Conservation (phyloP, 1,140 invertebrate genomes). For the Drosophila virilis region DNA sequence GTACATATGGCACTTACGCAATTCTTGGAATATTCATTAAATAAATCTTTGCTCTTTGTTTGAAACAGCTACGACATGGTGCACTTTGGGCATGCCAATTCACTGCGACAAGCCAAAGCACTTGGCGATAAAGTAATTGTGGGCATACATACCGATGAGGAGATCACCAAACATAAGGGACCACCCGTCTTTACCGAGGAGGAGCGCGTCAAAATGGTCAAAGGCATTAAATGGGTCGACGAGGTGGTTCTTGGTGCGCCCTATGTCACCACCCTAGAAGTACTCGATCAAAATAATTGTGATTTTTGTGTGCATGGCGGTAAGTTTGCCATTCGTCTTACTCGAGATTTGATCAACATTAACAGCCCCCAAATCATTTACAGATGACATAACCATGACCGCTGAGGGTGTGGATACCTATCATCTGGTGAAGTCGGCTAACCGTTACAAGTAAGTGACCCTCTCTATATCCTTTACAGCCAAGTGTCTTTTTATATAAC, state of each 20-base stretch:
- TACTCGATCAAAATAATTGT: conserved; percentile 97
- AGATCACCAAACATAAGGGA: conserved; percentile 99
- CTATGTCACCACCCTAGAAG: conserved; percentile 98
- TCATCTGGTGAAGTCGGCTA: conserved; percentile 95
- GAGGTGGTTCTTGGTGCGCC: conserved; percentile 99
- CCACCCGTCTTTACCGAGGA: conserved; percentile 99
- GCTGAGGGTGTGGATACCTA: conserved; percentile 98
- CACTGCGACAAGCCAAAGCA: conserved; percentile 97
- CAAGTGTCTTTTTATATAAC: background rate
- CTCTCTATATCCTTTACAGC: background rate
- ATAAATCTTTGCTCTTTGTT: conserved; percentile 3
- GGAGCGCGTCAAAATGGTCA: conserved; percentile 99
- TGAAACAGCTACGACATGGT: conserved; percentile 97
- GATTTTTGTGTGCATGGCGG: conserved; percentile 99
- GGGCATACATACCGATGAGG: conserved; percentile 99
- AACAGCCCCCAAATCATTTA: conserved; percentile 55
- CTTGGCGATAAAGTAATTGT: conserved; percentile 98
- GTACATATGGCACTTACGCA: background rate
- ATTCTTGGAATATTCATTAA: background rate
- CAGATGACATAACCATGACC: conserved; percentile 98
- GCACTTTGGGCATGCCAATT: conserved; percentile 99
- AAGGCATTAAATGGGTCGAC: conserved; percentile 99
- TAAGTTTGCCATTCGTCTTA: conserved; percentile 79
- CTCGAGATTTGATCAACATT: background rate
- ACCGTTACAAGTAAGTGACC: conserved; percentile 90